These are phyloP conservation scores for Macquaria ambigua DNA, from an alignment of 2,113 vertebrate species.

Conservation along the genomic window DNA sequence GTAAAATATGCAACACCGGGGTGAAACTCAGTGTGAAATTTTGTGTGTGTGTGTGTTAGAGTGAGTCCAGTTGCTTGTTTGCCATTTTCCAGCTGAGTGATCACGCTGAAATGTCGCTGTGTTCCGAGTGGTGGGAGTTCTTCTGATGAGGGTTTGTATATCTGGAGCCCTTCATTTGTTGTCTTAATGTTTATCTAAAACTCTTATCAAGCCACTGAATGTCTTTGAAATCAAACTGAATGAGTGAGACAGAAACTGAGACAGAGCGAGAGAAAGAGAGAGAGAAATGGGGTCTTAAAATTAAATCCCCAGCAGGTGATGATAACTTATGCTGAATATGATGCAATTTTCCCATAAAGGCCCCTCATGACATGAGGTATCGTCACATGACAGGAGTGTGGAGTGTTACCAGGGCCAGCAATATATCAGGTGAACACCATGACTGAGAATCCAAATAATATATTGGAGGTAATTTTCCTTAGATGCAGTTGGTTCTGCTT, in stretches of 20 bases:
- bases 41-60: background rate
- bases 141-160: constrained; percentile 5
- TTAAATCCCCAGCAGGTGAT: constrained; percentile 72
- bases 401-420: background rate
- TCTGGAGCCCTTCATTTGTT: constrained; percentile 11
- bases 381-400: constrained; percentile 38
- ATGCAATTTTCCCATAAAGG: constrained; percentile 53
- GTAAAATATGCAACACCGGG: constrained; percentile 34
- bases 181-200: constrained; percentile 23
- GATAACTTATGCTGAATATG: constrained; percentile 58
- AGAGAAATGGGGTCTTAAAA: constrained; percentile 31
- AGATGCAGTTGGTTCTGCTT: background rate
- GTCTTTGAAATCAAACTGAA: constrained; percentile 58
- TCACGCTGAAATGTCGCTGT: constrained; percentile 21
- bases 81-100: constrained; percentile 42
- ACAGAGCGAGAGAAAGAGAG: constrained; percentile 13
- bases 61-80: constrained; percentile 32
- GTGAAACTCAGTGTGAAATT: background rate
- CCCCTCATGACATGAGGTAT: constrained; percentile 14
- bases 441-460: background rate
- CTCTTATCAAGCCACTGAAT: constrained; percentile 31
- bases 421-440: background rate
- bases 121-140: background rate
- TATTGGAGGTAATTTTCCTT: background rate
- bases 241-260: constrained; percentile 40